Percentiles rank a stretch among this genome's conserved stretches.
Conservation (phyloP, 2,797 vertebrate species). For the Silurus lanzhouensis region DNA sequence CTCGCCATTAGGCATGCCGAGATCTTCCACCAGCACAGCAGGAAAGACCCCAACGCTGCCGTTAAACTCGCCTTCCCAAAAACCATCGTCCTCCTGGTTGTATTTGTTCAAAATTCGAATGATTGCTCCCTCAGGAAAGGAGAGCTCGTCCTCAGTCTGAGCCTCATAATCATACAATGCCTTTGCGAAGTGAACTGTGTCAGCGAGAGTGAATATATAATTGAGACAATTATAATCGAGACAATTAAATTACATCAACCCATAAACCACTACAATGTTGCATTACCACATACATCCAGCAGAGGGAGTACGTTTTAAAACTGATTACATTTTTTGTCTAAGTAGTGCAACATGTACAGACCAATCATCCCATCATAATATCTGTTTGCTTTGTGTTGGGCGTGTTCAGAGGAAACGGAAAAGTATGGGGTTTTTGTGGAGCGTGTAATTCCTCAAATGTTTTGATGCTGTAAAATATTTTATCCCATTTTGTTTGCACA, state of each 20-base stretch:
- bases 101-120: slow-evolving; percentile 93
- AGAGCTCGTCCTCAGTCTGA: slow-evolving; percentile 90
- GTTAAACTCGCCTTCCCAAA: slow-evolving; percentile 95
- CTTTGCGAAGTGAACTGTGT: slow-evolving; percentile 88
- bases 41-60: slow-evolving; percentile 88
- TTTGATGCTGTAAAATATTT: neutral
- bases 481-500: neutral
- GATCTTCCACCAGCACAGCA: slow-evolving; percentile 90
- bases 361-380: neutral
- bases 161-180: slow-evolving; percentile 95
- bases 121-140: slow-evolving; percentile 93
- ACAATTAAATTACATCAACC: too few relatives aligned
- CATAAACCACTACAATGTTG: neutral
- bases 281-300: slow-evolving; percentile 15
- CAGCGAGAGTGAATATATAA: slow-evolving; percentile 4
- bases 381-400: slow-evolving; percentile 14
- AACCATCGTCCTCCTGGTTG: slow-evolving; percentile 94
- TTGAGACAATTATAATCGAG: too few relatives aligned
- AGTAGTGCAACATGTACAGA: slow-evolving; percentile 14
- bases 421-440: neutral
- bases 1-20: slow-evolving; percentile 77
- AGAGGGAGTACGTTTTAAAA: neutral
- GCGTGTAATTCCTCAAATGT: neutral
- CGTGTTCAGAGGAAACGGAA: neutral
- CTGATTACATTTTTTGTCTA: neutral